Base-by-base conservation (phyloP, 2,113 vertebrate species). In the Pygathrix nemaeus region DNA sequence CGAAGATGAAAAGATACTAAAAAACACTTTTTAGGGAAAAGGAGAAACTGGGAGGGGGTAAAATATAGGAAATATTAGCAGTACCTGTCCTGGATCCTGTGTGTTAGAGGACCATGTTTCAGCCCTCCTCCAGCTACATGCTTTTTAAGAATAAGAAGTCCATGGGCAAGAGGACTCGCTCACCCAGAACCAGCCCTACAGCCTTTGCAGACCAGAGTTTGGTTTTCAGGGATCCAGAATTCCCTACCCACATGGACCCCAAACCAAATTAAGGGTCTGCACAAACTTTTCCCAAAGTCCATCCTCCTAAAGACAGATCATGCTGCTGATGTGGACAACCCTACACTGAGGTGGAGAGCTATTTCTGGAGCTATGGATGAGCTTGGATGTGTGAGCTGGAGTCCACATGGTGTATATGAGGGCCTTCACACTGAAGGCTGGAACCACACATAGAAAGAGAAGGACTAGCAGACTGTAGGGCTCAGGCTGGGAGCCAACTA, bases 31-130 rank as follows among this genome's bases (percentile, higher is more conserved):
- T n/a, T 11, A 57, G 35, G 85, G 45, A 40, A 89, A 81, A 59
- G 32, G 45, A 93, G 73, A 79, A 35, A 27, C 50, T 23, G 17
- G 14, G 57, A 66, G 18, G 1, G 9, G 16, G 45, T 12, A 20
- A 38, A 57, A 50, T 0, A 1, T 1, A 61, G 55, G 9, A 10
- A 45, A 3, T 2, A 8, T 3, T 80, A 14, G 16, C 27, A 43
- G 4, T 11, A 7, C 10, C 61, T 90, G 18, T 55, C 52, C 12
- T 27, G 59, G 32, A 18, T n/a, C 16, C 27, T 48, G 2, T 35
- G 59, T 8, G 1, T 50, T 32, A 2, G 10, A 75, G 50, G n/a
- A 27, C 8, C 55, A 18, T 55, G 2, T 21, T 76, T n/a, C 38
- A 21, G 21, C 14, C 43, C 40, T n/a, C 38, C 45, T 80, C 21